Percentiles rank a stretch among this genome's conserved stretches.
phyloP scores from a whole-genome alignment of 2,113 vertebrate species.

The Trogon melanurus region DNA sequence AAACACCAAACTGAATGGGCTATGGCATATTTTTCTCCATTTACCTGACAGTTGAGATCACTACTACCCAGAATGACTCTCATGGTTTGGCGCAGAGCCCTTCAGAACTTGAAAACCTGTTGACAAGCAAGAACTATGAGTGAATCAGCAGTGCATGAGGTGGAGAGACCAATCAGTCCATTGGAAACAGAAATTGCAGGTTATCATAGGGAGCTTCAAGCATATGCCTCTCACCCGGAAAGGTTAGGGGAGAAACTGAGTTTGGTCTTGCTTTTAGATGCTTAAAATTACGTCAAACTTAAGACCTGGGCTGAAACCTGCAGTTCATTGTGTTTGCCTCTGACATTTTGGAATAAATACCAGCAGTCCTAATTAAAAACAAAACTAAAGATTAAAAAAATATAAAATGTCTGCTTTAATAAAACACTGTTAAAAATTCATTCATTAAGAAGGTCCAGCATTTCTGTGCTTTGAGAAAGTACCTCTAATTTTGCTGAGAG shows the following conservation, averaged over 20 bases:
- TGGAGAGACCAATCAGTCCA: not conserved
- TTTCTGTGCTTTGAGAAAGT: not conserved
- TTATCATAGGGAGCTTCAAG: not conserved
- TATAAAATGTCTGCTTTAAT: not conserved
- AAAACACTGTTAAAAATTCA: not conserved
- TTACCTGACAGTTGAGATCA: not conserved
- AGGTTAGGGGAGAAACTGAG: not conserved
- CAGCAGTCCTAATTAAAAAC: not conserved
- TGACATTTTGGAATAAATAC: not conserved
- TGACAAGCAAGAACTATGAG: not conserved
- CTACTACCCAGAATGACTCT: not conserved
- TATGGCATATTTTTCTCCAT: not conserved
- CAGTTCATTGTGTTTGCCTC: not conserved
- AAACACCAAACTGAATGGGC: not conserved
- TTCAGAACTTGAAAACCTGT: not conserved
- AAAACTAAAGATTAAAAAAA: not conserved
- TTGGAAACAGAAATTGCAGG: not conserved
- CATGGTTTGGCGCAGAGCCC: not conserved
- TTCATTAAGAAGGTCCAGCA: not conserved
- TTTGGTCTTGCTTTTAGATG: not conserved
- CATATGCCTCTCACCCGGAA: not conserved
- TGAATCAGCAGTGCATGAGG: not conserved
- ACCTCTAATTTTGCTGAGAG: not conserved
- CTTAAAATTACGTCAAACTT: not conserved
- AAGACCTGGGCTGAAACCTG: not conserved